A percentile compares a stretch with the other conserved stretches of the same genome.
phyloP scores from a whole-genome alignment of 2,797 vertebrate genomes.

The Urosaurus nigricauda region DNA sequence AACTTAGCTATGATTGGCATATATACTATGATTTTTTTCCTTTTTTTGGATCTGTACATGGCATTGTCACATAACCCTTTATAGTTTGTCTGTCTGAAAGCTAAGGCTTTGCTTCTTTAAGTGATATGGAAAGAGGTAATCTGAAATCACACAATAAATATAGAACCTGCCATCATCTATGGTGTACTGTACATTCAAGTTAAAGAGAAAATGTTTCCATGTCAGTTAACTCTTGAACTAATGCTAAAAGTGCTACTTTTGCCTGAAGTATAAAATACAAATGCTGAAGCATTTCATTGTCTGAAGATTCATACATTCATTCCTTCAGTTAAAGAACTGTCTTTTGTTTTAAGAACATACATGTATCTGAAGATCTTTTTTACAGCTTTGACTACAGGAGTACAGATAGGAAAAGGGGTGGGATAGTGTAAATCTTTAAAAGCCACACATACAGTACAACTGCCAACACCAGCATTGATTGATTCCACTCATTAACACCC shows the following conservation, averaged over 20 bases:
- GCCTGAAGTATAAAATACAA: constrained; percentile 68
- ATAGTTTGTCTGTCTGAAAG: constrained; percentile 77
- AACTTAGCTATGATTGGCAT: constrained; percentile 67
- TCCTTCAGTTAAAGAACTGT: constrained; percentile 75
- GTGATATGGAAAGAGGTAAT: constrained; percentile 82
- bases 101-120: constrained; percentile 77
- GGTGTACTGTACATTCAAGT: constrained; percentile 84
- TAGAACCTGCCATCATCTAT: constrained; percentile 83
- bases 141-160: constrained; percentile 84
- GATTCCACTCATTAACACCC: constrained; percentile 72
- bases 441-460: constrained; percentile 64
- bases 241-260: constrained; percentile 81
- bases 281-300: constrained; percentile 63
- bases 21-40: constrained; percentile 70
- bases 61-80: constrained; percentile 75
- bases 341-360: constrained; percentile 76
- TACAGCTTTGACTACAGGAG: constrained; percentile 63
- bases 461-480: constrained; percentile 61
- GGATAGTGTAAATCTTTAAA: constrained; percentile 56
- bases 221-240: constrained; percentile 69
- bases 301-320: constrained; percentile 70
- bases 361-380: constrained; percentile 69
- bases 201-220: constrained; percentile 74
- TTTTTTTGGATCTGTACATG: constrained; percentile 64
- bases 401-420: constrained; percentile 39